Base-by-base conservation (phyloP, 1,140 invertebrate species). In the Bombus affinis region DNA sequence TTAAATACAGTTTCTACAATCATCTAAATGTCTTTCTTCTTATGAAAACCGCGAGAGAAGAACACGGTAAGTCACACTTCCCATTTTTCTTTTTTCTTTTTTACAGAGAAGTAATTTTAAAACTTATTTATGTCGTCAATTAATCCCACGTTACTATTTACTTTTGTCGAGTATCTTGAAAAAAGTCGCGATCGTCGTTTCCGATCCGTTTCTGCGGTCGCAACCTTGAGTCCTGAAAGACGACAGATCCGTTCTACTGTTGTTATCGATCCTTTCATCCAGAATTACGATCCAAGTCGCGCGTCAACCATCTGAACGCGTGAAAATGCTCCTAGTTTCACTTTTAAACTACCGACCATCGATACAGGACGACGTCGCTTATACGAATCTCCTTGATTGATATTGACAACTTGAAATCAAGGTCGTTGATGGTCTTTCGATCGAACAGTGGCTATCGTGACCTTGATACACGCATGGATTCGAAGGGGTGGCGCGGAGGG, bases 291-390 rank as follows among this genome's bases (percentile, higher is more conserved):
- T 6, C 39, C 42, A 18, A 9, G 25, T 32, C 3, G 42, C n/a
- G 42, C 72, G 72, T 3, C 37, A 28, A 35, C 9, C 32, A 15
- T 75, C 53, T 39, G 39, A 39, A 76, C 74, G 47, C 12, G 35
- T 35, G 53, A 37, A 59, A 76, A 37, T 53, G 47, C 4, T 3
- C 3, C 15, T 68, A 37, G 42, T 79, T 79, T 79, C 77, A 79
- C 77, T 79, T 79, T 79, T 79, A 79, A 68, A 79, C n/a, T 39
- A 32, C 4, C 75, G 6, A 2, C 35, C 47, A 18, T 59, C 15
- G 18, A 76, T 28, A 59, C 53, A n/a, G 25, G 18, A 22, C 10
- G 32, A n/a, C 9, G 25, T 70, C 25, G 32, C 25, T 1, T 18
- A 65, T 12, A 28, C 9, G n/a, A 68, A 32, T 39, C 35, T 74